Base-by-base conservation (phyloP, 2,888 invertebrate genomes). In the Sphaerophoria taeniata region DNA sequence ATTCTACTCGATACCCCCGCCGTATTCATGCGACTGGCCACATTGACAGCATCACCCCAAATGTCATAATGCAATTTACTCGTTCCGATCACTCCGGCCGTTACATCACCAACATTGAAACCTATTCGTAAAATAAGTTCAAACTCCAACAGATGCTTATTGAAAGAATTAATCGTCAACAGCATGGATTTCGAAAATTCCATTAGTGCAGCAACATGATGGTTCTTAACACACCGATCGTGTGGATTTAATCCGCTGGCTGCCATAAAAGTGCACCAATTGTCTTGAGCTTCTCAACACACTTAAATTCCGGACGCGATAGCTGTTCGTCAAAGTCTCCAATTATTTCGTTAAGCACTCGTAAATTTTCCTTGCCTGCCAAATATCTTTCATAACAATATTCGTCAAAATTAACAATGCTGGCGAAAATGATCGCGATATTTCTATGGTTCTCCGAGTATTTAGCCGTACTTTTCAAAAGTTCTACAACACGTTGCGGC, bases 31-130 rank as follows among this genome's bases (percentile, higher is more conserved):
- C 99, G 94, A 6, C 97, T 97, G 0, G 99, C 98, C 77, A 99
- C 98, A 91, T 99, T 99, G 0, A 99, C 99, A 0, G 99, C 98
- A 91, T 99, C 99, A 0, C 99, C 99, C 99, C 99, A 99, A 89
- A 99, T 99, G 91, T 99, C 99, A 89, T 98, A 99, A 91, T 98
- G 97, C 81, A 99, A 93, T 90, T 99, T 99, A 1, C 97, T 97
- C 6, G 98, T 98, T 0, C 99, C 99, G 71, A 99, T 98, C 3
- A 99, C 97, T 1, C 98, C 98, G 0, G 99, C 98, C 0, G 98
- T 98, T 0, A 99, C 98, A 88, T 98, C 98, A 0, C 99, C 99
- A 88, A 96, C 96, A 92, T 99, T 98, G 90, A 95, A 97, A 2
- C 98, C 98, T 83, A 98, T 96, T 83, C 97, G 93, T 43, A 98